A percentile compares a stretch with the other conserved stretches of the same genome.
These are phyloP conservation scores for Atrichornis clamosus DNA, from an alignment of 2,113 vertebrate genomes.

Conservation along the genomic window DNA sequence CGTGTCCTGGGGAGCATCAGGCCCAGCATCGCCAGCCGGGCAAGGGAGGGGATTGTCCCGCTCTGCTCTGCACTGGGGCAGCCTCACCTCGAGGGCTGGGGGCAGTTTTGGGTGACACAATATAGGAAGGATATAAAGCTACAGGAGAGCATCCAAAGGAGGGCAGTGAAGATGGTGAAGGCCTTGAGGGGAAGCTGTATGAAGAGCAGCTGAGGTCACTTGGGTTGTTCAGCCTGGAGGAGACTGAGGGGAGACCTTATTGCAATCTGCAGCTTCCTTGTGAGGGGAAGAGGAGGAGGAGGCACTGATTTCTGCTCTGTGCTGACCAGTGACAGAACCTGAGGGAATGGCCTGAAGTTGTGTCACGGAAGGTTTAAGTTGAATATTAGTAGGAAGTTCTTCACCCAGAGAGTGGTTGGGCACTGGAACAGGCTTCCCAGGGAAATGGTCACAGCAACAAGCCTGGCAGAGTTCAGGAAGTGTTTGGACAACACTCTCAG, in stretches of 20 bases:
- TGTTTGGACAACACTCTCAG: background rate
- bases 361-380: background rate
- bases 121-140: background rate
- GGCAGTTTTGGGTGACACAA: background rate
- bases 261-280: background rate
- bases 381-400: background rate
- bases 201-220: background rate
- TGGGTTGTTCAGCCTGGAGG: background rate
- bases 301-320: background rate
- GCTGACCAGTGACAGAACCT: background rate
- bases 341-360: background rate
- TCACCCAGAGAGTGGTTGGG: background rate
- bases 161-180: background rate
- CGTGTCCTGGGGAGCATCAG: accelerated
- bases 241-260: background rate
- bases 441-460: background rate
- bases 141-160: background rate
- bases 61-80: accelerated
- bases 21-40: accelerated
- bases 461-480: background rate
- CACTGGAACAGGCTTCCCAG: background rate
- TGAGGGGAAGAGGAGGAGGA: background rate
- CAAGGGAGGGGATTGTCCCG: background rate
- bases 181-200: background rate
- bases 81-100: accelerated